These are phyloP conservation scores for Ciconia maguari DNA, from an alignment of 2,113 vertebrate genomes.

Conservation along the genomic window DNA sequence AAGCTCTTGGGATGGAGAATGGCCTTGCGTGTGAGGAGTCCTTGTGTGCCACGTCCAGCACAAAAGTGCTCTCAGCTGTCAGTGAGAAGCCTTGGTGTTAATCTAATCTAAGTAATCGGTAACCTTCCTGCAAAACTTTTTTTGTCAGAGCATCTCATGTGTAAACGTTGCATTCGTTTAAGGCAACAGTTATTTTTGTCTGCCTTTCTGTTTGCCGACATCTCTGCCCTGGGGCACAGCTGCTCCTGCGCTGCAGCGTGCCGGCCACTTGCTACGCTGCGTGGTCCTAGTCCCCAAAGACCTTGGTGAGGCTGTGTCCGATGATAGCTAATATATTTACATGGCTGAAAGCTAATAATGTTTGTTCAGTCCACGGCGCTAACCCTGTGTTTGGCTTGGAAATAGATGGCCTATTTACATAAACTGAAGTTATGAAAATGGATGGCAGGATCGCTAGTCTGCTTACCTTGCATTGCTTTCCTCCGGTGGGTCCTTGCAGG, in stretches of 20 bases:
- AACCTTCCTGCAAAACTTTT: neutral
- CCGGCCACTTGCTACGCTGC: neutral
- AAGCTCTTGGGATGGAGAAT: neutral
- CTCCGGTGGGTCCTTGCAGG: neutral
- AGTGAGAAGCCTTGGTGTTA: neutral
- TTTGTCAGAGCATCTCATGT: neutral
- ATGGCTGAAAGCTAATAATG: neutral
- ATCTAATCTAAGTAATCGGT: neutral
- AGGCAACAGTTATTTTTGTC: neutral
- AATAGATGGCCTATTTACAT: conserved; percentile 17
- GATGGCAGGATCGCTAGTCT: neutral
- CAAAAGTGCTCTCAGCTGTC: neutral
- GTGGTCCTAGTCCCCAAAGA: neutral
- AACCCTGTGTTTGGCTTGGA: conserved; percentile 9
- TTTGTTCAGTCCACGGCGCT: neutral
- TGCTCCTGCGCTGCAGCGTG: neutral
- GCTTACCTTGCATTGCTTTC: neutral
- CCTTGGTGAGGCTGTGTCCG: neutral
- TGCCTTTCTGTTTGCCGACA: neutral
- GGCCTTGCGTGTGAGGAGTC: neutral
- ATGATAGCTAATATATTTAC: neutral
- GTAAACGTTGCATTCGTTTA: neutral
- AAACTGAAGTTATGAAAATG: conserved; percentile 1
- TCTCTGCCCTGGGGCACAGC: neutral
- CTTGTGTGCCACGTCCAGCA: neutral